These are phyloP conservation scores for Spheniscus mendiculus DNA, from an alignment of 2,113 vertebrate genomes.

Conservation along the genomic window DNA sequence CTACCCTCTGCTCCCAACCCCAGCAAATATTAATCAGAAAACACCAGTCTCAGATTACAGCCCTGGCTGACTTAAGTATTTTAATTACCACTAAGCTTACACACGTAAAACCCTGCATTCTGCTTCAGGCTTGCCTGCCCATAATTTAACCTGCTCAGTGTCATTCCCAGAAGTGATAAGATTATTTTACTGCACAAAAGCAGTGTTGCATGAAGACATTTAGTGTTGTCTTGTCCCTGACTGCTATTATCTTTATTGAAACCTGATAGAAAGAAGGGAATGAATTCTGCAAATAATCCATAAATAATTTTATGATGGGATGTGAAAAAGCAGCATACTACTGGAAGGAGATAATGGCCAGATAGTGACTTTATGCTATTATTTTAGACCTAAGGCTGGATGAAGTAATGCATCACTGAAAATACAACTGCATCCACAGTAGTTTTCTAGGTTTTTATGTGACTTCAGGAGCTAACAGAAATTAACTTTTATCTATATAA, in stretches of 20 bases:
- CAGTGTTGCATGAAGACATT: background rate
- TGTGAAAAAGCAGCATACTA: background rate
- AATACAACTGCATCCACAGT: background rate
- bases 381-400: background rate
- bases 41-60: background rate
- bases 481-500: constrained; percentile 18
- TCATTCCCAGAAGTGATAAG: background rate
- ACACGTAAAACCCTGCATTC: background rate
- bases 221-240: background rate
- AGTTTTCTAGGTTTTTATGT: background rate
- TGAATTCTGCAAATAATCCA: constrained; percentile 15
- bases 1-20: background rate
- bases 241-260: constrained; percentile 13
- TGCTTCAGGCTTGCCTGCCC: background rate
- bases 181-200: constrained; percentile 6
- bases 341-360: background rate
- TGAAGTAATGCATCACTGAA: constrained; percentile 12
- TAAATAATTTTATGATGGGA: background rate
- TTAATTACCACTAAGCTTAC: background rate
- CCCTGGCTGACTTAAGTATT: background rate
- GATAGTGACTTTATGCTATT: background rate
- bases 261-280: background rate
- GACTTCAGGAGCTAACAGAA: constrained; percentile 6
- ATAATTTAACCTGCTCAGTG: background rate
- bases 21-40: background rate